Evolutionary conservation across 2,888 invertebrate species (phyloP), one percentile per base, ranked within the genome.

Genomic region (Catocala nupta): DNA sequence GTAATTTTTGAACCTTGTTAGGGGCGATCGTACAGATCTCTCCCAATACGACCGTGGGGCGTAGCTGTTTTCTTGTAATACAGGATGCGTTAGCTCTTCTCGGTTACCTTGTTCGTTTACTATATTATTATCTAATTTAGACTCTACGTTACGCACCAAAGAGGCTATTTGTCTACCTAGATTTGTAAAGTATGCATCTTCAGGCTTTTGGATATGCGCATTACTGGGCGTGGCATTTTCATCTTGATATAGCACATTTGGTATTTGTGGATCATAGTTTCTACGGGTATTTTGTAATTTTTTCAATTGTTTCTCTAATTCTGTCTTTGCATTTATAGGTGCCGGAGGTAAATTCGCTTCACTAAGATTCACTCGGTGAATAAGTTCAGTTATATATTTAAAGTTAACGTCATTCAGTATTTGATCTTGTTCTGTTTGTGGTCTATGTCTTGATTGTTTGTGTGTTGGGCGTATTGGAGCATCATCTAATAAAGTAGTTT

Each of bases 161-260:
- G 87, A 76, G 45, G 93, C 93, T 81, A 93, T 93, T 85, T 92
- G 88, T 72, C 86, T 87, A 7, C 93, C 93, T 49, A 93, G 78
- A 34, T 89, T 89, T 54, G 84, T 81, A 65, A 91, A 93, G 67
- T 88, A 91, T 5, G 69, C 56, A 56, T 91, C 89, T 52, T 89
- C 89, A 5, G 77, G 55, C 5, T 79, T 61, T 33, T 78, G 70
- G 63, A 56, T 76, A 33, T 69, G 59, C 42, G 70, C 65, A 59
- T 55, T 36, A 58, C 48, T 65, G 10, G 60, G 53, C 33, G 65
- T 58, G 62, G 65, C 68, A 16, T 55, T 49, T 13, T 70, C 72
- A 55, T 60, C 50, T 10, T 61, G 34, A 12, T 54, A 12, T 11
- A 55, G 16, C 25, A 52, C n/a, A 6, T 13, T 68, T 55, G 9